Evolutionary conservation across 2,113 vertebrate species (phyloP).

Genomic region (Sceloporus undulatus): DNA sequence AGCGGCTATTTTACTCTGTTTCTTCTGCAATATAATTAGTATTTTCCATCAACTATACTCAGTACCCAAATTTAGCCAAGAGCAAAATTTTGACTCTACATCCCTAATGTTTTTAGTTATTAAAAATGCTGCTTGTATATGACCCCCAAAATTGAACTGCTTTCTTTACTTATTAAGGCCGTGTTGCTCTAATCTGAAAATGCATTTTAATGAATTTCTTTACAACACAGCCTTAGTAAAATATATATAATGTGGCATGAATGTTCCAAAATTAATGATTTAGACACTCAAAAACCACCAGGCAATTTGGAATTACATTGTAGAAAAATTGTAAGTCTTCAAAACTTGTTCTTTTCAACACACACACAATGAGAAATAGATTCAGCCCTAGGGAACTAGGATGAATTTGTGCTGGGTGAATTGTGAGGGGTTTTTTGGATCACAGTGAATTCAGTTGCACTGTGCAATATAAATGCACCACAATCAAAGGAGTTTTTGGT

Average conservation of each 20-base stretch:
- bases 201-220: constrained; percentile 12
- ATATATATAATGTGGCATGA: not conserved
- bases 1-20: not conserved
- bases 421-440: too few species aligned
- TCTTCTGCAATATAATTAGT: constrained; percentile 19
- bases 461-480: too few species aligned
- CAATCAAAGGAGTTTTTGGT: too few species aligned
- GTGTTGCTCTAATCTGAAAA: not conserved
- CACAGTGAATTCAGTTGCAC: too few species aligned
- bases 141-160: not conserved
- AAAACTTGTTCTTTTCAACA: constrained; percentile 9
- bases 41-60: not conserved
- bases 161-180: constrained; percentile 15
- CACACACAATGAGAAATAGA: not conserved
- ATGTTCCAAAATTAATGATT: not conserved
- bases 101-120: constrained; percentile 10
- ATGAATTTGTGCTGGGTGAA: too few species aligned
- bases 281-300: not conserved
- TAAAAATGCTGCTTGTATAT: not conserved
- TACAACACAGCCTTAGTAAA: not conserved
- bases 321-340: constrained; percentile 6
- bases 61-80: constrained; percentile 10
- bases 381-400: too few species aligned
- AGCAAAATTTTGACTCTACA: constrained; percentile 2
- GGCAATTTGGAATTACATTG: not conserved